Evolutionary conservation across 2,888 invertebrate genomes (phyloP), one percentile per base, ranked within the genome.

Genomic region (Leptinotarsa rubiginosa): DNA sequence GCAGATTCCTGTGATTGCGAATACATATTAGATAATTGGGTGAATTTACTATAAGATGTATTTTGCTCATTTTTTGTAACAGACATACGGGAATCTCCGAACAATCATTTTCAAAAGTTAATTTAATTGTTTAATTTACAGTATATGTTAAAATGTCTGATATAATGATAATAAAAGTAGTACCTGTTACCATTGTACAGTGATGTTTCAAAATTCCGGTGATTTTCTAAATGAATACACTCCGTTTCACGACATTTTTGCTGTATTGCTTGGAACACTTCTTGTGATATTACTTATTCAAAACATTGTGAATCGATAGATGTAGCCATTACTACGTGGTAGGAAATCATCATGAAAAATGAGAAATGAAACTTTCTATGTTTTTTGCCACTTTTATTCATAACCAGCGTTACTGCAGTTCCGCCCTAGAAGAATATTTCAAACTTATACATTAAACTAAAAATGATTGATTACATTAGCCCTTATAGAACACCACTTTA

Each of bases 51-150:
- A 15, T 13, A 5, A 15, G 5, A 22, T 41, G 62, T n/a, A 16
- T 31, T 41, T 62, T 62, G 62, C 62, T 62, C 62, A 62, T 7
- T 62, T 62, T 62, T 13, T 62, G 31, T 62, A 7, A 41, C 62
- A 41, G 15, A 25, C 59, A 22, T 59, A 22, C 16, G 59, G 25
- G 16, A n/a, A n/a, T 62, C 62, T n/a, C n/a, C 15, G 7, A n/a
- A 13, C 5, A n/a, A 62, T 25, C 5, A 18, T 59, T 25, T 31
- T 62, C n/a, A 12, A n/a, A n/a, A n/a, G 12, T 3, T 5, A n/a
- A 62, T 41, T n/a, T 41, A n/a, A 62, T 62, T 62, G 31, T 62
- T 62, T 31, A 41, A 22, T 62, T 62, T 18, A 16, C n/a, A 41
- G 41, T 62, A 62, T 41, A 62, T 62, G 62, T 62, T 25, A 62